phyloP scores from a whole-genome alignment of 1,140 invertebrate genomes.

The Coptotermes formosanus region DNA sequence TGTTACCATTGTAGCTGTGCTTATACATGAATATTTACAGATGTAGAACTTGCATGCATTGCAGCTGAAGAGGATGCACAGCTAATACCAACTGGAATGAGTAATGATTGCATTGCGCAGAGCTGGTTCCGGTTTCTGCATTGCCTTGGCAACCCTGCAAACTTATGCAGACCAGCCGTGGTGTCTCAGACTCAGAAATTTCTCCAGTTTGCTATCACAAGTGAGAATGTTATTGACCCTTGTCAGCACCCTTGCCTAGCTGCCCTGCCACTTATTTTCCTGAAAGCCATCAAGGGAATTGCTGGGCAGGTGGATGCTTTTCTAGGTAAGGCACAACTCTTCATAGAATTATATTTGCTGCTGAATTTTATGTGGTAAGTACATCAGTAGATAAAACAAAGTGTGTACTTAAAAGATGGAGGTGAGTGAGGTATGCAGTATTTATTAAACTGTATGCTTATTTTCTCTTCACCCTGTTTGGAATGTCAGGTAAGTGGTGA shows the following conservation, averaged over 20 bases:
- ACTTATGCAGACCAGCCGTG: conserved; percentile 81
- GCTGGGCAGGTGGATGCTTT: conserved; percentile 94
- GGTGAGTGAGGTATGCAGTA: too few relatives aligned
- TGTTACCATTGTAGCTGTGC: too few relatives aligned
- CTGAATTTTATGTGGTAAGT: not conserved
- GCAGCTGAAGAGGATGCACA: conserved; percentile 81
- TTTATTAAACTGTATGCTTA: too few relatives aligned
- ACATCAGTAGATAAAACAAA: too few relatives aligned
- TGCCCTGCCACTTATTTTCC: conserved; percentile 83
- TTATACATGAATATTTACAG: too few relatives aligned
- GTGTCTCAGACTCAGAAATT: conserved; percentile 85
- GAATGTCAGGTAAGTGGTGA: too few relatives aligned
- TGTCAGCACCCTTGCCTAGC: conserved; percentile 90
- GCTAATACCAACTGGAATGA: conserved; percentile 79
- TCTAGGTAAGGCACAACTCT: conserved; percentile 68
- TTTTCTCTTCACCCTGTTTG: too few relatives aligned
- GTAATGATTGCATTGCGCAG: conserved; percentile 85
- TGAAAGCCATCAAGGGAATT: conserved; percentile 90
- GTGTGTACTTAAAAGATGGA: too few relatives aligned
- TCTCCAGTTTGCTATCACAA: conserved; percentile 67
- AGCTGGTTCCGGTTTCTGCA: conserved; percentile 93
- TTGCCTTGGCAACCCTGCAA: conserved; percentile 90
- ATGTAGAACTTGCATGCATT: conserved; percentile 32
- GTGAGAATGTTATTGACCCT: conserved; percentile 74
- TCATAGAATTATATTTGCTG: not conserved